A percentile compares a stretch with the other conserved stretches of the same genome.
phyloP scores from a whole-genome alignment of 2,797 vertebrate genomes.

The Lophius americanus region DNA sequence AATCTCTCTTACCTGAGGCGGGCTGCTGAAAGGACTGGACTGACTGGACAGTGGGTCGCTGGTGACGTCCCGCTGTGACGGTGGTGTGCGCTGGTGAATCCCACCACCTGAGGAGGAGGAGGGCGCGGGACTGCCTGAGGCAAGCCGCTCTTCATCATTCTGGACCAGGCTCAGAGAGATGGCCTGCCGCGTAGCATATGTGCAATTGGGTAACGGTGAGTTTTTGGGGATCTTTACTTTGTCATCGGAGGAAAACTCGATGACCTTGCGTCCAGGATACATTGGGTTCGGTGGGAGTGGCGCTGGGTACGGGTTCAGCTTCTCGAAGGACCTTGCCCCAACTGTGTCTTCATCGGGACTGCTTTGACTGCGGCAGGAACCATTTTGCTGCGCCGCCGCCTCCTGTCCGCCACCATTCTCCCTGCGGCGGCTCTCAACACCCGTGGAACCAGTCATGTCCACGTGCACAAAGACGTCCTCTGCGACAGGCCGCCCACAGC shows the following conservation, averaged over 20 bases:
- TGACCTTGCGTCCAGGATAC: slow-evolving; percentile 94
- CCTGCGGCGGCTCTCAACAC: slow-evolving; percentile 41
- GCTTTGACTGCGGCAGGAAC: slow-evolving; percentile 82
- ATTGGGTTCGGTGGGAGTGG: slow-evolving; percentile 89
- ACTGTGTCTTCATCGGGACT: slow-evolving; percentile 79
- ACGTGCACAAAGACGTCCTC: slow-evolving; percentile 97
- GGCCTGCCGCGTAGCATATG: slow-evolving; percentile 95
- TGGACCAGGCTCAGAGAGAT: slow-evolving; percentile 96
- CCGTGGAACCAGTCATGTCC: slow-evolving; percentile 89
- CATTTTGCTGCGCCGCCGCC: slow-evolving; percentile 82
- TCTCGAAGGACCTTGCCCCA: slow-evolving; percentile 85
- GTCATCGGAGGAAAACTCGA: slow-evolving; percentile 94
- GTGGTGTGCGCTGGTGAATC: slow-evolving; percentile 44
- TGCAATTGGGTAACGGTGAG: slow-evolving; percentile 96
- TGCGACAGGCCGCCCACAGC: slow-evolving; percentile 85
- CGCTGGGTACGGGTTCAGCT: slow-evolving; percentile 92
- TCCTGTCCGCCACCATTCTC: slow-evolving; percentile 30
- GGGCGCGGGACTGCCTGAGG: slow-evolving; percentile 83
- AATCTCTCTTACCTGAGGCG: slow-evolving; percentile 62
- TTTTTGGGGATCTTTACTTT: slow-evolving; percentile 97
- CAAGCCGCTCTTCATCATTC: slow-evolving; percentile 76
- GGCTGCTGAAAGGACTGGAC: slow-evolving; percentile 88
- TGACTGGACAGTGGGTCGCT: slow-evolving; percentile 82
- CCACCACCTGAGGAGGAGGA: slow-evolving; percentile 68
- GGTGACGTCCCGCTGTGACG: slow-evolving; percentile 55